phyloP scores from a whole-genome alignment of 2,797 vertebrate species.

The Phoxinus dragarum region DNA sequence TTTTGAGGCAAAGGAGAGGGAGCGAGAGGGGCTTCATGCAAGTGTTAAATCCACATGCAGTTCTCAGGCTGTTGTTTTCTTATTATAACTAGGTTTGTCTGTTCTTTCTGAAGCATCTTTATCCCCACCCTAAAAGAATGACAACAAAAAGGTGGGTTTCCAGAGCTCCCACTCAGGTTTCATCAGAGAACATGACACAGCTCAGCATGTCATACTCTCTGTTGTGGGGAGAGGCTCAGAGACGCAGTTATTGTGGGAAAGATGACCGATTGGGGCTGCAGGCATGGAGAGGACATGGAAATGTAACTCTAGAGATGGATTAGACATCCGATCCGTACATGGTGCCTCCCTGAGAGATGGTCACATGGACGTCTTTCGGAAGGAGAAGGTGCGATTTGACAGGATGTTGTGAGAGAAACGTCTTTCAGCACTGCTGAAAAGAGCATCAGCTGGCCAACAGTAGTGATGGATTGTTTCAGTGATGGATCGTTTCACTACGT shows the following conservation, averaged over 20 bases:
- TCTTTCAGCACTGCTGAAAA: background rate
- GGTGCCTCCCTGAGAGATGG: conserved; percentile 6
- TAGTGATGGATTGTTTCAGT: background rate
- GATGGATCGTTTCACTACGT: background rate
- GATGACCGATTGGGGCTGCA: conserved; percentile 20
- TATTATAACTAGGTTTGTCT: conserved; percentile 37
- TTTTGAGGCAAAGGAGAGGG: background rate
- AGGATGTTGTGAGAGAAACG: background rate
- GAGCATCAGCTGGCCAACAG: background rate
- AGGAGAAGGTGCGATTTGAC: background rate
- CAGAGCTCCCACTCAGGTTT: conserved; percentile 3
- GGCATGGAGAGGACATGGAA: conserved; percentile 10
- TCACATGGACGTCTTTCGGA: background rate
- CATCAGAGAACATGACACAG: conserved; percentile 33
- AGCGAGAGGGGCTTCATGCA: background rate
- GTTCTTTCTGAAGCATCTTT: conserved; percentile 24
- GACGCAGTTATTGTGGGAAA: conserved; percentile 7
- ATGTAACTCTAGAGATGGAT: conserved; percentile 34
- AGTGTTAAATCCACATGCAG: conserved; percentile 16
- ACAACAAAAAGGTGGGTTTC: conserved; percentile 38
- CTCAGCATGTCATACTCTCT: conserved; percentile 14
- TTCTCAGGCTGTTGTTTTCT: conserved; percentile 31
- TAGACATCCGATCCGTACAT: conserved; percentile 29
- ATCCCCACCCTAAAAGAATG: conserved; percentile 41
- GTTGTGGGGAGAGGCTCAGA: conserved; percentile 22